Evolutionary conservation across 2,888 invertebrate genomes (phyloP), one percentile per base, ranked within the genome.

Genomic region (Chironomus tentans): DNA sequence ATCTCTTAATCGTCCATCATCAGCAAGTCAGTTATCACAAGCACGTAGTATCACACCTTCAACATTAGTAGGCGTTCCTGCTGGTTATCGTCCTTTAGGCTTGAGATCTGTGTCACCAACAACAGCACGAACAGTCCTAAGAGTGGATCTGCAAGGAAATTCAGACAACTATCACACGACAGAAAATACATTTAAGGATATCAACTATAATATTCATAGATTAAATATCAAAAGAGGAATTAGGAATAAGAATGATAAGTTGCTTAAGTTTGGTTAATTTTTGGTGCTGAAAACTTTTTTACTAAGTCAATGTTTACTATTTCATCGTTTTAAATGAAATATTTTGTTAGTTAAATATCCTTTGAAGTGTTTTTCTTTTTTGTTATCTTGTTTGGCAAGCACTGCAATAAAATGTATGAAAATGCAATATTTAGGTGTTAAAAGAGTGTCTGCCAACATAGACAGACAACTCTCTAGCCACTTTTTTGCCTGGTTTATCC

Each of bases 221-320:
- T 69, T 76, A 47, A 76, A 76, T 18, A 68, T 69, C 18, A 76
- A 76, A 61, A 50, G 76, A 76, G 76, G 76, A 28, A 18, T 74
- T 18, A 76, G 76, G 21, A 48, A 69, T 47, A 13, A 12, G 21
- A 74, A 74, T 56, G 69, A 69, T 18, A 38, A 38, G 10, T 38
- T 38, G 38, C 38, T 38, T 10, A 38, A 38, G 38, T 38, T 38
- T 38, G 38, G 38, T 10, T 38, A 4, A 38, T 10, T 38, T 28
- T 38, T 38, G 38, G 38, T 38, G 38, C 38, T 38, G 38, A 38
- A 38, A 38, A 10, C 38, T 38, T 38, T 38, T 38, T 38, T 38
- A 38, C 38, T 38, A 38, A 38, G 7, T 38, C 38, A 38, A 38
- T 38, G 2, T 38, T 38, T 38, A 38, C 10, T 38, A 1, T 7